A percentile compares a stretch with the other conserved stretches of the same genome.
Evolutionary conservation across 2,113 vertebrate species (phyloP).

Genomic region (Menidia beryllina): DNA sequence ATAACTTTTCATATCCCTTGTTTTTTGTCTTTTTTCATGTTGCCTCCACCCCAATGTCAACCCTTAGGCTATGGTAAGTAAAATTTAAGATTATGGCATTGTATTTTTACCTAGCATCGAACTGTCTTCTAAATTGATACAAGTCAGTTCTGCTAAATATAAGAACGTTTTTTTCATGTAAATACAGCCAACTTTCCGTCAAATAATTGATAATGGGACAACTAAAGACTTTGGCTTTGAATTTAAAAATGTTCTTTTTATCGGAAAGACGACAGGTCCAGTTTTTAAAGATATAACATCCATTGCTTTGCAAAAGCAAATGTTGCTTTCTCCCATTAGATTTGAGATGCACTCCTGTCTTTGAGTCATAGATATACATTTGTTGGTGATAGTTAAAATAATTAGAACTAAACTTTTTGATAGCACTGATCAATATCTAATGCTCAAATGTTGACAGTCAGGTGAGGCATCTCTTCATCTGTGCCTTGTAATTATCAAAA

Average conservation of each 20-base stretch:
- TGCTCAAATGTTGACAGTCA: neutral
- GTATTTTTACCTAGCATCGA: too few relatives aligned
- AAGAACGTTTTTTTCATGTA: neutral
- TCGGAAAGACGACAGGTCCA: neutral
- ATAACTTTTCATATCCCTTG: conserved; percentile 39
- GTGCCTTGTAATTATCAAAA: conserved; percentile 10
- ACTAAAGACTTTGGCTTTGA: conserved; percentile 3
- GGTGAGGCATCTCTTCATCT: neutral
- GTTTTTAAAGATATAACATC: neutral
- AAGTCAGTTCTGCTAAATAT: neutral
- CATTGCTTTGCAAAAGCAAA: neutral
- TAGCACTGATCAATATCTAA: too few relatives aligned
- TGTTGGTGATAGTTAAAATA: neutral
- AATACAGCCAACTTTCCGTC: neutral
- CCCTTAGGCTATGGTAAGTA: conserved; percentile 77
- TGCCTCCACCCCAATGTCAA: neutral
- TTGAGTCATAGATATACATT: neutral
- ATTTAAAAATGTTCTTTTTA: too few relatives aligned
- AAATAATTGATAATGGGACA: neutral
- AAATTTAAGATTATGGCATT: too few relatives aligned
- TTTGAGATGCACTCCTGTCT: conserved; percentile 1
- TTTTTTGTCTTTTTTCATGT: conserved; percentile 19
- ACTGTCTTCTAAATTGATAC: too few relatives aligned
- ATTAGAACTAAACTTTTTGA: neutral
- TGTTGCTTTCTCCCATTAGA: neutral